Evolutionary conservation across 2,888 invertebrate genomes (phyloP), one percentile per base, ranked within the genome.

Genomic region (Drosophila acutilabella): DNA sequence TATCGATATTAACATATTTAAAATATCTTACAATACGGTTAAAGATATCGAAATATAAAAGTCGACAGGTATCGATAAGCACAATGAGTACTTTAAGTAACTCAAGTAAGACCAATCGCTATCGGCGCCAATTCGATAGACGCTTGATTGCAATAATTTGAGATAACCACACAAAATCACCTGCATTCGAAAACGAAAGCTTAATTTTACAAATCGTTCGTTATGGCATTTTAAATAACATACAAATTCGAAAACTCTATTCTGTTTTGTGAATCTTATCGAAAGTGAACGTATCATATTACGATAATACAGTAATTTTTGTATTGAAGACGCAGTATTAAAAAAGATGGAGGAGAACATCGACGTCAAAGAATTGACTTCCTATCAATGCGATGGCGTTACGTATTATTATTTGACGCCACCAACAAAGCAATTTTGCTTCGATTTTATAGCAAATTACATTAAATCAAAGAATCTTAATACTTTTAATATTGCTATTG

Each of bases 381-480:
- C 11, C 4, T 47, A 59, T 18, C 1, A 41, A 18, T 52, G 20
- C 33, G 58, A 71, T 20, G 61, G 13, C 3, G 8, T 74, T 7
- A n/a, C 30, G 48, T 74, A 65, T 8, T 42, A 5, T 18, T 74
- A 62, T 62, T 7, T 65, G 50, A 52, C 36, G 4, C 23, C 61
- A 0, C 4, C 13, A 7, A 44, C 74, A 7, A 7, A 0, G 0
- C 16, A 16, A 4, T 16, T 8, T 1, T 44, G 40, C 4, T 36
- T 41, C 3, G 44, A 74, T 36, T 44, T 38, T 3, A 1, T 74
- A 2, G 56, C 61, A 4, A 7, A 41, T 10, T 11, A 36, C 42
- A 48, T 71, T 11, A 45, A 61, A 52, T 33, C n/a, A 18, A 61
- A 56, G 20, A 65, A 74, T 38, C 65, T 74, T 2, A 74, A 65